phyloP scores from a whole-genome alignment of 2,113 vertebrate genomes.

The Noturus placidus region DNA sequence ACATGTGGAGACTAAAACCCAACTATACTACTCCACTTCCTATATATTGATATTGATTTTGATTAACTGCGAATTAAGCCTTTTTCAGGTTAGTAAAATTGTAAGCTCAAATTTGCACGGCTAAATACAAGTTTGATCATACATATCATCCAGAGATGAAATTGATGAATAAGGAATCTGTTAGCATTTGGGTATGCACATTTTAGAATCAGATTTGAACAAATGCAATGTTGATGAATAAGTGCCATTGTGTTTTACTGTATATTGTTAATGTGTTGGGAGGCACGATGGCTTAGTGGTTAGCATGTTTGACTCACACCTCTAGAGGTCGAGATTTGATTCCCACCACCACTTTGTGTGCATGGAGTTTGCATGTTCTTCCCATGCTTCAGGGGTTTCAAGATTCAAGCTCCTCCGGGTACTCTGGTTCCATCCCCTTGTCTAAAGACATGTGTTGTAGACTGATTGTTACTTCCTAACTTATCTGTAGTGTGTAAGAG shows the following conservation, averaged over 20 bases:
- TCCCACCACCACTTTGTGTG: too few species aligned
- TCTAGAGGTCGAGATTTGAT: too few species aligned
- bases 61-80: not conserved
- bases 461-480: too few species aligned
- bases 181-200: not conserved
- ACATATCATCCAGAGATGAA: not conserved
- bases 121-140: not conserved
- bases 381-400: too few species aligned
- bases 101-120: not conserved
- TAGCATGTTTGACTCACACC: too few species aligned
- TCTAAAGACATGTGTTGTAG: too few species aligned
- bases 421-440: too few species aligned
- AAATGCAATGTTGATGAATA: not conserved
- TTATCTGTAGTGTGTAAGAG: too few species aligned
- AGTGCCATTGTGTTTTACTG: not conserved
- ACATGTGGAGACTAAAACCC: not conserved
- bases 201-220: not conserved
- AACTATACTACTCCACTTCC: not conserved
- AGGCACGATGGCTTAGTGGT: too few species aligned
- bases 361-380: too few species aligned
- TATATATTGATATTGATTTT: not conserved
- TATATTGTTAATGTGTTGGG: too few species aligned
- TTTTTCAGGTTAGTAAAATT: not conserved
- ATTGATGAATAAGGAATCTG: not conserved
- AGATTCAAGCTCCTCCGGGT: too few species aligned